Percentiles rank a stretch among this genome's conserved stretches.
phyloP scores from a whole-genome alignment of 1,140 invertebrate species.

The Monochamus saltuarius region DNA sequence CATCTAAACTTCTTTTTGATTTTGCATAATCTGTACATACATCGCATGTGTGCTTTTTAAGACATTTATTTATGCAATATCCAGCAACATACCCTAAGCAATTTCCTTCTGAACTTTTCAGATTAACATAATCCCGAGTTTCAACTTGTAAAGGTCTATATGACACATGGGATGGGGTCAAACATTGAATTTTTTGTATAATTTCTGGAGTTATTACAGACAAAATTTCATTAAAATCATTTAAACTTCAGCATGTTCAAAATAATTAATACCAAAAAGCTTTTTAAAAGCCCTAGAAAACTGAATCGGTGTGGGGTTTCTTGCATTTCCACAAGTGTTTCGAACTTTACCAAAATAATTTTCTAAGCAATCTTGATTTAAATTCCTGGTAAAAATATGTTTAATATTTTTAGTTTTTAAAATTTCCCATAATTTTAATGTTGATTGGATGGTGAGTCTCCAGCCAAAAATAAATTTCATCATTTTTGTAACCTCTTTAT shows the following conservation, averaged over 20 bases:
- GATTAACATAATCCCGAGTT: too few species aligned
- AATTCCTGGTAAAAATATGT: too few species aligned
- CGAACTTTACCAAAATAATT: constrained; percentile 27
- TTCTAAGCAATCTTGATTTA: too few species aligned
- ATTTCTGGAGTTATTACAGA: constrained; percentile 1
- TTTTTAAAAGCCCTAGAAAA: constrained; percentile 23
- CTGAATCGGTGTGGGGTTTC: constrained; percentile 26
- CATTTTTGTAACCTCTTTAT: constrained; percentile 16
- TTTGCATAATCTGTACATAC: too few species aligned
- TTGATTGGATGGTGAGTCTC: constrained; percentile 12
- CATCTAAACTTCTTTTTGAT: too few species aligned
- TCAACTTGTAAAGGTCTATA: too few species aligned
- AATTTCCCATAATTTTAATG: constrained; percentile 15
- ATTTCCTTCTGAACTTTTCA: too few species aligned
- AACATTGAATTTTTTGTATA: too few species aligned
- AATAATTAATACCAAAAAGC: constrained; percentile 20
- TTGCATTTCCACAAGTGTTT: constrained; percentile 13
- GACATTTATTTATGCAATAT: too few species aligned
- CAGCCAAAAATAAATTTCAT: constrained; percentile 19
- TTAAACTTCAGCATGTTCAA: constrained; percentile 5
- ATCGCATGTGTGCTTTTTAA: too few species aligned
- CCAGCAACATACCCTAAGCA: too few species aligned
- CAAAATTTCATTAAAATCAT: constrained; percentile 12
- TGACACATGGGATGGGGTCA: too few species aligned
- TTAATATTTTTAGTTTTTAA: constrained; percentile 12